Evolutionary conservation across 2,113 vertebrate species (phyloP), one percentile per base, ranked within the genome.

Genomic region (Blennius ocellaris): DNA sequence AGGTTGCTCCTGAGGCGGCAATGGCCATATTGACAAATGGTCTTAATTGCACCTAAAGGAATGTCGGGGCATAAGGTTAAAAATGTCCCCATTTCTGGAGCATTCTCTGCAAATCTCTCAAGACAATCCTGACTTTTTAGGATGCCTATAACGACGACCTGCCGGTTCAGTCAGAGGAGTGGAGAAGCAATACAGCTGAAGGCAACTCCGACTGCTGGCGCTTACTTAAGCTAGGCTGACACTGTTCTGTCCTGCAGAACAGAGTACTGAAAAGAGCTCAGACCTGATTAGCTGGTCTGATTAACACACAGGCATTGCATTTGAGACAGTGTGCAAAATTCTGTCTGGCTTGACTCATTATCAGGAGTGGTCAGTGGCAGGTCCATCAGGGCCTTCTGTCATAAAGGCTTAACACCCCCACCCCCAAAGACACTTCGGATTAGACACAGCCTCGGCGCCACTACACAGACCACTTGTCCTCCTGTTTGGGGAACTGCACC

Each of bases 221-320:
- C 50, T 12, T 4, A 39, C 30, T 54, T 76, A 82, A 82, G 57
- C 59, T 47, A n/a, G 59, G 30, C 61, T 78, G 67, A 77, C 11
- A 38, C 73, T 53, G 61, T 72, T 57, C 67, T 40, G 59, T 69
- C 67, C 47, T 17, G 40, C 30, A 30, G 54, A 58, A 59, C 0
- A 15, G 12, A 15, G 44, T 63, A 52, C 56, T 69, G 69, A 64
- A 61, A 80, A 70, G 86, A 88, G 90, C 88, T 92, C 87, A 91
- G 87, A 90, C 88, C 84, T 78, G 90, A 91, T 90, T 91, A 91
- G 87, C 88, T 72, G 61, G 59, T 82, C 80, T 77, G 87, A 87
- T 89, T 89, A 85, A 80, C 63, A 69, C 86, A 63, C 73, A 57
- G 63, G 17, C 54, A 57, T 58, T 81, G 78, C 53, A 10, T 67